phyloP scores from a whole-genome alignment of 2,797 vertebrate species.

The Columba guinea region DNA sequence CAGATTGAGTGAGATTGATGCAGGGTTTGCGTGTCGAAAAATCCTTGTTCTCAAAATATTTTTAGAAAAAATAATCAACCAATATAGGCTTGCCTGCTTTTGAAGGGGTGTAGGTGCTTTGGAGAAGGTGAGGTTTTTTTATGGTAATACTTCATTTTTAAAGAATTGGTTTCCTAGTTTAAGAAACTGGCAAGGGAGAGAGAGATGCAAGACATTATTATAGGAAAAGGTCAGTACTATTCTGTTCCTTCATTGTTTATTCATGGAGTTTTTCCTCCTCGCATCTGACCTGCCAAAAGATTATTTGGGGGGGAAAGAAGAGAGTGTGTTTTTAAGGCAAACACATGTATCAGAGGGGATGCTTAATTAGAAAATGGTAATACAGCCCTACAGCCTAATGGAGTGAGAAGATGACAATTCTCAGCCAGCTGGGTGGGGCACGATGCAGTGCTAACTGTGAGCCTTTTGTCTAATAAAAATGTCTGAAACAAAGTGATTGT shows the following conservation, averaged over 20 bases:
- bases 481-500: conserved; percentile 40
- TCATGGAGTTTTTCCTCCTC: background rate
- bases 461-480: conserved; percentile 67
- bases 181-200: background rate
- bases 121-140: background rate
- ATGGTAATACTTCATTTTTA: background rate
- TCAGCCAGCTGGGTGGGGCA: conserved; percentile 61
- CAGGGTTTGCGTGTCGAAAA: background rate
- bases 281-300: background rate
- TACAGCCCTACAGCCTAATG: conserved; percentile 16
- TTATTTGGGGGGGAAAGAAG: background rate
- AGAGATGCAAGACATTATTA: background rate
- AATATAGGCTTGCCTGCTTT: background rate
- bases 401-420: conserved; percentile 29
- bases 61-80: background rate
- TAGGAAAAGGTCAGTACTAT: conserved; percentile 2
- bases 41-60: background rate
- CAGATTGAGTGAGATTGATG: background rate
- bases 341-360: background rate
- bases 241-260: conserved; percentile 19
- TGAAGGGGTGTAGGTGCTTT: background rate
- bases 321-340: background rate
- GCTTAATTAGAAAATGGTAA: conserved; percentile 33
- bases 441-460: conserved; percentile 56
- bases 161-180: background rate